These are phyloP conservation scores for Conger conger DNA, from an alignment of 2,113 vertebrate species.

Conservation along the genomic window DNA sequence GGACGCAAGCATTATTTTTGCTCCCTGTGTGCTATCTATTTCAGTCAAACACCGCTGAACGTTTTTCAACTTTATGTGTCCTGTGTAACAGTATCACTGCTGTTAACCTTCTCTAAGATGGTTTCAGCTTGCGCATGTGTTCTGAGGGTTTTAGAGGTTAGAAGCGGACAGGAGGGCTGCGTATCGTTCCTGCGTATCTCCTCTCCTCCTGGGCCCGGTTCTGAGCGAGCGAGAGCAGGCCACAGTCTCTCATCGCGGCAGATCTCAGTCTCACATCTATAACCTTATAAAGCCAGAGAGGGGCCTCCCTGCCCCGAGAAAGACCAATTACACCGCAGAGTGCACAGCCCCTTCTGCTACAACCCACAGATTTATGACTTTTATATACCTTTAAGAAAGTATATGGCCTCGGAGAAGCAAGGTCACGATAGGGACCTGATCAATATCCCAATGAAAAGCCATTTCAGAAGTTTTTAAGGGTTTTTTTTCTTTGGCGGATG, in stretches of 20 bases:
- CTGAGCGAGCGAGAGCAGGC: not conserved
- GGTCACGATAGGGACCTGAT: slow-evolving; percentile 88
- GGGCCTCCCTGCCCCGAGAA: slow-evolving; percentile 47
- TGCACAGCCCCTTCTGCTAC: slow-evolving; percentile 47
- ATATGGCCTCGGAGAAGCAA: slow-evolving; percentile 80
- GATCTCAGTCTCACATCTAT: slow-evolving; percentile 16
- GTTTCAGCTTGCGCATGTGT: not conserved
- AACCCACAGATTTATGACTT: slow-evolving; percentile 82
- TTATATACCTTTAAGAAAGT: slow-evolving; percentile 82
- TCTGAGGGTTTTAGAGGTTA: not conserved
- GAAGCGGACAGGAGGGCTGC: not conserved
- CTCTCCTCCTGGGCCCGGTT: not conserved
- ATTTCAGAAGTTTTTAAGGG: slow-evolving; percentile 93
- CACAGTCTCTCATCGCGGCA: not conserved
- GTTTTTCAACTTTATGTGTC: not conserved
- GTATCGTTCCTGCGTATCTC: not conserved
- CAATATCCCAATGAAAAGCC: slow-evolving; percentile 88
- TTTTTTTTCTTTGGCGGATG: slow-evolving; percentile 61
- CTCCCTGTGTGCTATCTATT: not conserved
- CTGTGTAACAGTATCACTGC: not conserved
- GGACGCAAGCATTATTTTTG: slow-evolving; percentile 1
- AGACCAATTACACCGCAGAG: slow-evolving; percentile 60
- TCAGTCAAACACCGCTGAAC: not conserved
- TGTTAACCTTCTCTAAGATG: not conserved
- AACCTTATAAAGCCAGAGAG: slow-evolving; percentile 50